These are phyloP conservation scores for Telenomus remus DNA, from an alignment of 1,140 invertebrate species.

Conservation along the genomic window DNA sequence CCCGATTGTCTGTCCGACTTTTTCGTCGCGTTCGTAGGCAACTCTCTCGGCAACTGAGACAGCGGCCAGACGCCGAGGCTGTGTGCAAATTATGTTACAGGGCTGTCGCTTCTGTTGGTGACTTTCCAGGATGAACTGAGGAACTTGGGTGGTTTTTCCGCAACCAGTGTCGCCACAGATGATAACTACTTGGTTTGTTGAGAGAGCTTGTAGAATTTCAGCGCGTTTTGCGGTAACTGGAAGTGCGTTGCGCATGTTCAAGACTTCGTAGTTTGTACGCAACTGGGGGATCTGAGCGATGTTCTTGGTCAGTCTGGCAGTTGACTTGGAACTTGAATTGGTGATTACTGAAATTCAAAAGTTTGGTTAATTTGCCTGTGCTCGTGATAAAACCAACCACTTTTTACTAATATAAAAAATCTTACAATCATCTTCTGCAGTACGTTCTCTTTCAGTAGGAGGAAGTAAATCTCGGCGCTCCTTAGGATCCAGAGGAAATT, in stretches of 20 bases:
- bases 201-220: slow-evolving; percentile 76
- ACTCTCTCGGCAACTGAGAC: slow-evolving; percentile 89
- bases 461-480: slow-evolving; percentile 81
- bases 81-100: slow-evolving; percentile 93
- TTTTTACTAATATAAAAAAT: background rate
- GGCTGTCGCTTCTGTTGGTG: slow-evolving; percentile 79
- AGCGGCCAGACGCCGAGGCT: slow-evolving; percentile 93
- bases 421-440: slow-evolving; percentile 67
- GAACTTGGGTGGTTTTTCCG: slow-evolving; percentile 94
- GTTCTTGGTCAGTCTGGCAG: slow-evolving; percentile 79
- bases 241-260: slow-evolving; percentile 77
- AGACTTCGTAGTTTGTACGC: slow-evolving; percentile 73
- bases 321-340: slow-evolving; percentile 74
- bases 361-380: background rate
- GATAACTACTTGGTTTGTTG: slow-evolving; percentile 78
- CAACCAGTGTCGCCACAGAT: slow-evolving; percentile 89
- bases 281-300: slow-evolving; percentile 79
- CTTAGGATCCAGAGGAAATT: slow-evolving; percentile 83
- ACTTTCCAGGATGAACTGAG: slow-evolving; percentile 92
- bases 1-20: slow-evolving; percentile 90
- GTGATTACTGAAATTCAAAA: slow-evolving; percentile 69
- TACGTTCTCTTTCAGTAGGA: slow-evolving; percentile 75
- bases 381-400: background rate
- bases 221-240: slow-evolving; percentile 77
- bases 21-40: slow-evolving; percentile 89